Evolutionary conservation across 2,888 invertebrate species (phyloP).

Genomic region (Hybos culiciformis): DNA sequence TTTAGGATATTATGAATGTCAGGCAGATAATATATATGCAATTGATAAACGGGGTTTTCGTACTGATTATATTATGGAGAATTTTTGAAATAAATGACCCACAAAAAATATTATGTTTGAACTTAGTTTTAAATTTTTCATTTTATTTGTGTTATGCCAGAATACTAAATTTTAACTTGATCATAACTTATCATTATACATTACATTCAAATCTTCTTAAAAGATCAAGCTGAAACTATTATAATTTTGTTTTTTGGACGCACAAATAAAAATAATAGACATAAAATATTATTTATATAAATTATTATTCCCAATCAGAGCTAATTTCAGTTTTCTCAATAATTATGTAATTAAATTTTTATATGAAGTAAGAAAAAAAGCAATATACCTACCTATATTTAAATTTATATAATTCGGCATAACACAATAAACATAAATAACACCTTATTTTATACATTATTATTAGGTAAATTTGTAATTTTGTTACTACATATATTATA

Average conservation of each 20-base stretch:
- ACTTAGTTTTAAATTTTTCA: not conserved
- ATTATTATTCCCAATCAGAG: too few species aligned
- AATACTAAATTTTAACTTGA: not conserved
- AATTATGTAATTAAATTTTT: too few species aligned
- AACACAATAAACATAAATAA: too few species aligned
- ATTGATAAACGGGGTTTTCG: constrained; percentile 82
- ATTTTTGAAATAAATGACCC: constrained; percentile 29
- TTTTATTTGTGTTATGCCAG: not conserved
- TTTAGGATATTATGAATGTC: constrained; percentile 66
- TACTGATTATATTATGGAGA: constrained; percentile 53
- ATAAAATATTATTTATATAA: too few species aligned
- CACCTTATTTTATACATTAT: too few species aligned
- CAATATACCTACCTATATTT: too few species aligned
- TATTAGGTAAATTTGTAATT: too few species aligned
- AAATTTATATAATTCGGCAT: too few species aligned
- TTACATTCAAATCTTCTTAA: constrained; percentile 5
- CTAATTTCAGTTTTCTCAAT: too few species aligned
- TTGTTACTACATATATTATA: too few species aligned
- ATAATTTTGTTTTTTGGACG: not conserved
- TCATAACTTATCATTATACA: constrained; percentile 4
- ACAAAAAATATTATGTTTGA: too few species aligned
- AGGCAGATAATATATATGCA: constrained; percentile 85
- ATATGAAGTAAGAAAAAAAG: too few species aligned
- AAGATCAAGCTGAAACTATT: constrained; percentile 3
- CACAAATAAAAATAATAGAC: not conserved